Percentiles rank a stretch among this genome's conserved stretches.
These are phyloP conservation scores for Heliconius hortense DNA, from an alignment of 2,888 invertebrate genomes.

Conservation along the genomic window DNA sequence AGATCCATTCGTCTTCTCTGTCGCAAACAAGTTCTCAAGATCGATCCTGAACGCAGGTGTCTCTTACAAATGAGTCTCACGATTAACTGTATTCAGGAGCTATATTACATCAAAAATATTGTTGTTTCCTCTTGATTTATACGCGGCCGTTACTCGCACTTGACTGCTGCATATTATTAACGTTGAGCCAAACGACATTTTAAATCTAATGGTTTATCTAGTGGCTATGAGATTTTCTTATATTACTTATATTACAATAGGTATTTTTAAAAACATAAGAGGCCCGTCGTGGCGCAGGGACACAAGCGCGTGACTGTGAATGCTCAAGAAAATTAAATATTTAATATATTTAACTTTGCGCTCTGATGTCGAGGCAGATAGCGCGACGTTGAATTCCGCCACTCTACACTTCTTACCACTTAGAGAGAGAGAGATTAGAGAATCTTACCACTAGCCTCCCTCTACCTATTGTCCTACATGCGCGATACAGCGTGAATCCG, in stretches of 20 bases:
- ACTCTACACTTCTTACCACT: too few relatives aligned
- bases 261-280: too few relatives aligned
- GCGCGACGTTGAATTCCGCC: too few relatives aligned
- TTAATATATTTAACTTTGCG: too few relatives aligned
- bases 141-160: constrained; percentile 32
- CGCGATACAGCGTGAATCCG: too few relatives aligned
- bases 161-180: constrained; percentile 27
- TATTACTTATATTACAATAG: not conserved
- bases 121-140: constrained; percentile 59
- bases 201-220: not conserved
- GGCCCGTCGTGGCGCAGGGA: too few relatives aligned
- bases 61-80: constrained; percentile 54
- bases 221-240: not conserved
- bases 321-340: too few relatives aligned
- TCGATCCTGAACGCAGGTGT: constrained; percentile 51
- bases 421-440: too few relatives aligned
- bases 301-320: too few relatives aligned
- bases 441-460: too few relatives aligned
- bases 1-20: constrained; percentile 37
- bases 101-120: constrained; percentile 61
- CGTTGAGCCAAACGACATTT: not conserved
- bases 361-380: too few relatives aligned
- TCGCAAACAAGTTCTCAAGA: constrained; percentile 33
- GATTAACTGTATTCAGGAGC: constrained; percentile 53
- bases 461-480: too few relatives aligned